Percentiles rank a stretch among this genome's conserved stretches.
These are phyloP conservation scores for Climacteris rufus DNA, from an alignment of 2,113 vertebrate species.

Conservation along the genomic window DNA sequence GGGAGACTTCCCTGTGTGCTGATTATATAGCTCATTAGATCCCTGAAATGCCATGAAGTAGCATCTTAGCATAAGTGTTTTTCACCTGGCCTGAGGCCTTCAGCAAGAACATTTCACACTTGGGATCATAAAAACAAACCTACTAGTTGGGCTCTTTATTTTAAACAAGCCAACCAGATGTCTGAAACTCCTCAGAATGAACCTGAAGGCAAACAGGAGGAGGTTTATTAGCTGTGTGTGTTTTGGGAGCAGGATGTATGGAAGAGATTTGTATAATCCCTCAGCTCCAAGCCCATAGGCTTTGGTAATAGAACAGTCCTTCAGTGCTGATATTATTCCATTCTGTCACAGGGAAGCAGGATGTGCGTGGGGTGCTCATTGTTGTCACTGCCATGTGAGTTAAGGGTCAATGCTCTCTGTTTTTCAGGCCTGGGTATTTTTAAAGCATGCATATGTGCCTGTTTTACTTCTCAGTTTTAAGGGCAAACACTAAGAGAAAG, in stretches of 20 bases:
- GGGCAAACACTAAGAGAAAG: background rate
- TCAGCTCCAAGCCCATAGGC: background rate
- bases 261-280: slow-evolving; percentile 14
- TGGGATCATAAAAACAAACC: slow-evolving; percentile 1
- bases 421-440: background rate
- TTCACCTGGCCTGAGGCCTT: slow-evolving; percentile 23
- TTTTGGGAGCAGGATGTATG: slow-evolving; percentile 9
- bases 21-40: background rate
- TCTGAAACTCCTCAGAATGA: background rate
- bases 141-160: background rate
- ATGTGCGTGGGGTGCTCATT: background rate
- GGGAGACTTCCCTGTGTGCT: background rate
- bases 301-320: background rate
- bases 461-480: background rate
- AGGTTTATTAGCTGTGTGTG: slow-evolving; percentile 37
- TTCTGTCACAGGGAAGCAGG: background rate
- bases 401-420: background rate
- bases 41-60: background rate
- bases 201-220: slow-evolving; percentile 8
- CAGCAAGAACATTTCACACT: background rate
- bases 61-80: background rate
- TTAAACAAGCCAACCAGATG: slow-evolving; percentile 12
- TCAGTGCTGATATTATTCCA: background rate
- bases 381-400: background rate
- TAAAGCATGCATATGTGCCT: background rate